Base-by-base conservation (phyloP, 37 sponge, comb jelly and placozoan species). In the Tethya wilhelma region DNA sequence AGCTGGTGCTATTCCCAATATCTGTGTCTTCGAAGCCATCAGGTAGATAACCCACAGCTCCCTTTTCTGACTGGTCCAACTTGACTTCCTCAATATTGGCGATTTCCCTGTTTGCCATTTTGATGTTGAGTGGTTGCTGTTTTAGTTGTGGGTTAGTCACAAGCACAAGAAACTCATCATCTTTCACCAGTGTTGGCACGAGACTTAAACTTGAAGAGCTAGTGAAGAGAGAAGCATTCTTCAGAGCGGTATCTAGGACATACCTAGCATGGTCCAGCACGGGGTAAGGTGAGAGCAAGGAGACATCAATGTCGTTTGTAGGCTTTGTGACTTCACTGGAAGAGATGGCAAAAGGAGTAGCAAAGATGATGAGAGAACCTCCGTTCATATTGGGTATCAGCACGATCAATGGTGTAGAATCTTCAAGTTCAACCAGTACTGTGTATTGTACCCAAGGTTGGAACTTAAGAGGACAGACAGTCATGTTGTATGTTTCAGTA, bases 61-160 rank as follows among this genome's bases (percentile, higher is more conserved):
- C 79, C 49, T 85, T 85, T 39, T 85, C 86, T 38, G 78, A 69
- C 46, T 85, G 86, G 32, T 85, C 86, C 59, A 85, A 38, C 31
- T 31, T 23, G 3, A 78, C 40, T 62, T 85, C 86, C 38, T 26
- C 37, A 23, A 78, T 44, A 11, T 29, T 56, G 31, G 38, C 34
- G 25, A 85, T 78, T 0, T 49, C 26, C 9, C 60, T 63, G 11
- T 71, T 39, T 41, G 49, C 59, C 25, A 55, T 41, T 26, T 34
- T 12, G 43, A 77, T 31, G 20, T 78, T 60, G 38, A 85, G 32
- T 29, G 78, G 86, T 30, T 78, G 79, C 38, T 85, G 63, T 29
- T 70, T 71, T 29, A 85, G 70, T 29, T 60, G 40, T 33, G 86
- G 86, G 43, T 85, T 85, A 3, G 86, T 64, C n/a, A 85, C 79